Evolutionary conservation across 2,888 invertebrate genomes (phyloP).

Genomic region (Stramonita haemastoma): DNA sequence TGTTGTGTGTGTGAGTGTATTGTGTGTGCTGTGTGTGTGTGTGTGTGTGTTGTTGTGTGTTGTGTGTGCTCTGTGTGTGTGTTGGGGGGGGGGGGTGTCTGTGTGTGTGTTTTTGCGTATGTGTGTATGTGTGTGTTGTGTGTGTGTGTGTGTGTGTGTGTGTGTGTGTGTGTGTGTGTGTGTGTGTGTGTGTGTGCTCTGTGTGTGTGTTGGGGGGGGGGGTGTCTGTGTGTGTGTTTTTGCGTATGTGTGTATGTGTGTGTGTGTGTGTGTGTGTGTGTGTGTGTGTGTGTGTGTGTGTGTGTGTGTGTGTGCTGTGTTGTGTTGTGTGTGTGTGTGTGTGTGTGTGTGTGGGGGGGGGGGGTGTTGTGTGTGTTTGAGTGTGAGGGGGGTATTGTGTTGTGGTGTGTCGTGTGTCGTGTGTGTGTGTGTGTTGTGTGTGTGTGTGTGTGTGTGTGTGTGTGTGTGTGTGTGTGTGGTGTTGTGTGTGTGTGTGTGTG

Average conservation of each 20-base stretch:
- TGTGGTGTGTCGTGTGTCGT: no score
- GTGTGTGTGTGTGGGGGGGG: background rate
- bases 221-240: background rate
- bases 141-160: background rate
- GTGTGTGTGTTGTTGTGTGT: background rate
- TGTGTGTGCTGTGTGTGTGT: background rate
- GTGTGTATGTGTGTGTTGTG: background rate
- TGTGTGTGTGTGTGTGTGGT: background rate
- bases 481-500: background rate
- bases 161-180: background rate
- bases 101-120: background rate
- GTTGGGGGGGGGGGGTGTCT: background rate
- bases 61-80: background rate
- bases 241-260: background rate
- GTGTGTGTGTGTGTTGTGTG: no score
- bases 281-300: background rate
- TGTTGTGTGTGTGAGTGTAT: no score
- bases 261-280: conserved; percentile 4
- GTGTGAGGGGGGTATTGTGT: no score
- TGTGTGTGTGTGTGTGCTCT: background rate
- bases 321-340: background rate
- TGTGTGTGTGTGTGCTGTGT: background rate
- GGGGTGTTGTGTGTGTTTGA: no score
- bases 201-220: background rate
- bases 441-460: no score